These are phyloP conservation scores for Gopherus flavomarginatus DNA, from an alignment of 2,113 vertebrate genomes.

Conservation along the genomic window DNA sequence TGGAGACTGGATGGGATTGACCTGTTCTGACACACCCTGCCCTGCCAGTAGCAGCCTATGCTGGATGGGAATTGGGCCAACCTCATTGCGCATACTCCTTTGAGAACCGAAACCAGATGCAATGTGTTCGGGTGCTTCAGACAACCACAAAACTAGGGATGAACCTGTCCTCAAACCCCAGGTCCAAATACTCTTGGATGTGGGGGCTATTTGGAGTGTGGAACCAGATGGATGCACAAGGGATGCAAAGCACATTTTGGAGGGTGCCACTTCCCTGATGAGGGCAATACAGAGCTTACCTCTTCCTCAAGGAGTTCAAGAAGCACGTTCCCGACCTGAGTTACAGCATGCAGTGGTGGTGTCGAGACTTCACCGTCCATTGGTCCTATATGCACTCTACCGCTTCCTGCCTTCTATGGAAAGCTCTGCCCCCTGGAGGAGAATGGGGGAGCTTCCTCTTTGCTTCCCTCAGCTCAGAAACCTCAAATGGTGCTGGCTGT, in stretches of 20 bases:
- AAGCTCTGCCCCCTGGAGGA: not conserved
- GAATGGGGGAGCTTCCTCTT: not conserved
- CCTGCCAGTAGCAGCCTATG: not conserved
- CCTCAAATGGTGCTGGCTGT: not conserved
- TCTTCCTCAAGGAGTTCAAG: not conserved
- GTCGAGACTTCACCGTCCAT: not conserved
- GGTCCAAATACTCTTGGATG: not conserved
- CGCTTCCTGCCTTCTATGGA: not conserved
- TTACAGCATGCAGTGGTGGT: not conserved
- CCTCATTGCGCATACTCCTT: not conserved
- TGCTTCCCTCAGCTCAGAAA: not conserved
- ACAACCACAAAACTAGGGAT: not conserved
- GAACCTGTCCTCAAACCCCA: not conserved
- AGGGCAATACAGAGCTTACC: no score
- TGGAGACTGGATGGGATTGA: not conserved
- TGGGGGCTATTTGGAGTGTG: rapidly evolving
- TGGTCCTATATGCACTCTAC: not conserved
- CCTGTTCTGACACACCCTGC: rapidly evolving
- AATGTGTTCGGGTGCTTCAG: not conserved
- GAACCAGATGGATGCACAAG: not conserved
- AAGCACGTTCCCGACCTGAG: not conserved
- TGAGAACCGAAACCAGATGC: constrained; percentile 11
- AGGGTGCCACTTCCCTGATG: not conserved
- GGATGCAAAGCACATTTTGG: not conserved
- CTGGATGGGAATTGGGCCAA: not conserved